These are phyloP conservation scores for Andrena flavipes DNA, from an alignment of 2,888 invertebrate species.

Conservation along the genomic window DNA sequence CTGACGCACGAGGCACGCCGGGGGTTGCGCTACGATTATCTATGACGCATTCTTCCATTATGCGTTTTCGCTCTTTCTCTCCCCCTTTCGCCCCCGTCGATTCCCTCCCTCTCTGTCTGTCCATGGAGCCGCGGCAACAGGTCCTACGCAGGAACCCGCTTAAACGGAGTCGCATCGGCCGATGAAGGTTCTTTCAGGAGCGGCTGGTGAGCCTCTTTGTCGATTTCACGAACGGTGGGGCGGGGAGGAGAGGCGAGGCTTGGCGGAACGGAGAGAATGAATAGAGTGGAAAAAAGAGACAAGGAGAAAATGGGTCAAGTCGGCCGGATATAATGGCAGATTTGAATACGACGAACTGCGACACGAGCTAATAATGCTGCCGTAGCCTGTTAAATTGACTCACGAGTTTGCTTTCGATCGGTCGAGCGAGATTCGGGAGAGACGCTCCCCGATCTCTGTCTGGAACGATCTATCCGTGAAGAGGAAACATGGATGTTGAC, in stretches of 20 bases:
- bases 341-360: conserved; percentile 66
- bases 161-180: conserved; percentile 75
- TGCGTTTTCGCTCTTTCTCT: conserved; percentile 63
- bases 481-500: not conserved
- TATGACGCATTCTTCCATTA: conserved; percentile 82
- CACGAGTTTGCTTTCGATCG: conserved; percentile 14
- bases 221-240: conserved; percentile 63
- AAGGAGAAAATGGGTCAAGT: conserved; percentile 66
- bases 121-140: conserved; percentile 77
- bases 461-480: not conserved
- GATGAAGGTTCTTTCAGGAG: conserved; percentile 71
- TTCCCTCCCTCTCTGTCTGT: conserved; percentile 48
- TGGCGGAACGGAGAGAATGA: conserved; percentile 46
- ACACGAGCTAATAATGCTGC: conserved; percentile 52
- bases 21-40: conserved; percentile 74
- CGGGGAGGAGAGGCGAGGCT: conserved; percentile 31
- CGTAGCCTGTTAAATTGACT: conserved; percentile 51
- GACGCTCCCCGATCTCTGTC: not conserved
- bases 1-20: conserved; percentile 62
- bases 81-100: conserved; percentile 44
- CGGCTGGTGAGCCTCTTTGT: conserved; percentile 71
- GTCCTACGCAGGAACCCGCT: conserved; percentile 79
- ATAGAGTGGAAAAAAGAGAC: conserved; percentile 23
- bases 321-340: conserved; percentile 63
- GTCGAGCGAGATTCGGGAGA: not conserved